phyloP scores from a whole-genome alignment of 2,797 vertebrate genomes.

The Jordanella pulchra region DNA sequence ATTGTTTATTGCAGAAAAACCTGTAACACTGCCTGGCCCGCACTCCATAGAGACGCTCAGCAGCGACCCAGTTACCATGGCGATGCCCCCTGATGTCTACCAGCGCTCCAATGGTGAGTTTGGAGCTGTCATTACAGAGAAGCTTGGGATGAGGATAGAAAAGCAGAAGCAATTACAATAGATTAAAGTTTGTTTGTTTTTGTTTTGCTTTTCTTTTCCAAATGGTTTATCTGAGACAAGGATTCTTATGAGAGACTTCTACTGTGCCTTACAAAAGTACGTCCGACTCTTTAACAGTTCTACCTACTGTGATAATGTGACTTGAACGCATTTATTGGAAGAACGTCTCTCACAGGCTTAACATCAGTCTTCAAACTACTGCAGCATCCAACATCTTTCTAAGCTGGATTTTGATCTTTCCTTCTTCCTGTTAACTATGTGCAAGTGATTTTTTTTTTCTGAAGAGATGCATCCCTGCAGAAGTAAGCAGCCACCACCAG shows the following conservation, averaged over 20 bases:
- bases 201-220: background rate
- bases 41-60: constrained; percentile 74
- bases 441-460: too few species aligned
- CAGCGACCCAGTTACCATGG: constrained; percentile 75
- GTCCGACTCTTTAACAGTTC: background rate
- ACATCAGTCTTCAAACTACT: background rate
- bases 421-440: background rate
- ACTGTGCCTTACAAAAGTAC: background rate
- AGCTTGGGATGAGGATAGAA: constrained; percentile 6
- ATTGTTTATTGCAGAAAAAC: constrained; percentile 86
- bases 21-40: constrained; percentile 82
- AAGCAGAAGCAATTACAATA: background rate
- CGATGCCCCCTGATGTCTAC: constrained; percentile 75
- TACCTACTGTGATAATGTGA: background rate
- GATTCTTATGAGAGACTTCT: background rate
- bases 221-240: background rate
- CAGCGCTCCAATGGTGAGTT: constrained; percentile 41
- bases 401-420: background rate
- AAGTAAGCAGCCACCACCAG: background rate
- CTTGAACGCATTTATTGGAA: background rate
- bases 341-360: too few species aligned
- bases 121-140: constrained; percentile 53
- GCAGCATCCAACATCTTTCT: background rate
- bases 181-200: background rate
- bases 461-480: background rate